Evolutionary conservation across 2,888 invertebrate species (phyloP), one percentile per base, ranked within the genome.

Genomic region (Caenorhabditis macrosperma): DNA sequence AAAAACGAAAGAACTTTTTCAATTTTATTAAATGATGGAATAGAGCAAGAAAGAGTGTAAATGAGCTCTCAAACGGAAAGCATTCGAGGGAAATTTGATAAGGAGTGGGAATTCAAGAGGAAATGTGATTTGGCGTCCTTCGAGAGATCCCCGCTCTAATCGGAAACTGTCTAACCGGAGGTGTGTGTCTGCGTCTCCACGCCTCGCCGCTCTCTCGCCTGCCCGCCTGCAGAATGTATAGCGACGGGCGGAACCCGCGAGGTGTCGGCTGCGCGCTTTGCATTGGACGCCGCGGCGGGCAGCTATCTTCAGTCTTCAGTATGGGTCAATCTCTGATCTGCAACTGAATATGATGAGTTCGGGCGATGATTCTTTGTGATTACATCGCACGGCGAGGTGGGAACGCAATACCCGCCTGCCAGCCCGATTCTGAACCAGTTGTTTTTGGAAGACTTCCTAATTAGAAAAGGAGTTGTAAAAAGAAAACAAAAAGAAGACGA

Each of bases 311-410:
- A 71, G 82, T 85, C 84, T 82, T 82, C 84, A 82, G 84, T 84
- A 82, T 63, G 78, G 83, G 84, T 84, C 82, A 84, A 78, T 75
- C 59, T 74, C 60, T 80, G 81, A 84, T 82, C 84, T 84, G 84
- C 82, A 84, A 79, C 81, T 80, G 82, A 79, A 79, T 61, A 82
- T 84, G 84, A 84, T 84, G 84, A 84, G 63, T 50, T 52, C 68
- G 80, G 82, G 84, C 81, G 72, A 84, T 84, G 84, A 84, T 66
- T 71, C 48, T 59, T 46, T 63, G 81, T 84, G 84, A 83, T 84
- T 84, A 84, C 46, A 82, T 75, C 78, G 76, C 82, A 74, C 84
- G 82, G 82, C 75, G 67, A 38, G 64, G 50, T 44, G 80, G 82
- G 80, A 71, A 61, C 77, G 82, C 81, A 84, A 82, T 82, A 77